Conservation (phyloP, 2,888 invertebrate species). For the Ptychoptera contaminata region DNA sequence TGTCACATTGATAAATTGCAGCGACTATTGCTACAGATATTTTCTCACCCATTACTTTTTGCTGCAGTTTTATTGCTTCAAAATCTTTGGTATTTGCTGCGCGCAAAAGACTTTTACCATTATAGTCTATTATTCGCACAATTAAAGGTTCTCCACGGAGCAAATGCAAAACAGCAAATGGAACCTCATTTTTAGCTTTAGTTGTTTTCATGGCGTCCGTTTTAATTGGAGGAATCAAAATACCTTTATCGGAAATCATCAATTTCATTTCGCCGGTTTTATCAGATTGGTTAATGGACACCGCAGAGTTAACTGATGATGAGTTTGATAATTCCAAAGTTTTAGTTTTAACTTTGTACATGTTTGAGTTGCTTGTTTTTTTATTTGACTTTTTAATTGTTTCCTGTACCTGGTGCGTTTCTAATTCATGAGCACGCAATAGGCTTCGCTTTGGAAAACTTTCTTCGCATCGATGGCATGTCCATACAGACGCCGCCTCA, state of each 20-base stretch:
- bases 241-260: conserved; percentile 12
- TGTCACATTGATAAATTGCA: conserved; percentile 9
- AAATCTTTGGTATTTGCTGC: conserved; percentile 8
- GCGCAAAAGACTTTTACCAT: conserved; percentile 6
- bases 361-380: background rate
- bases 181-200: conserved; percentile 44
- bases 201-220: conserved; percentile 41
- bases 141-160: conserved; percentile 48
- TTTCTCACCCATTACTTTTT: background rate
- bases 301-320: background rate
- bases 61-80: conserved; percentile 3
- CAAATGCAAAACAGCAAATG: conserved; percentile 53
- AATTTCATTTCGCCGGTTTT: too few species aligned
- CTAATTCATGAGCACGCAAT: conserved; percentile 10
- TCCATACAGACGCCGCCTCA: conserved; percentile 6
- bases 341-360: background rate
- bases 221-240: conserved; percentile 10
- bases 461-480: conserved; percentile 7
- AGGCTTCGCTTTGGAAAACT: conserved; percentile 9
- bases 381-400: conserved; percentile 1
- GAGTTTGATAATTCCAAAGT: background rate
- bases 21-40: conserved; percentile 9
- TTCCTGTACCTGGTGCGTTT: conserved; percentile 7
- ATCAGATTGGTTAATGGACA: conserved; percentile 4
- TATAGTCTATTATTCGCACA: conserved; percentile 43